Evolutionary conservation across 2,113 vertebrate genomes (phyloP).

Genomic region (Geococcyx californianus): DNA sequence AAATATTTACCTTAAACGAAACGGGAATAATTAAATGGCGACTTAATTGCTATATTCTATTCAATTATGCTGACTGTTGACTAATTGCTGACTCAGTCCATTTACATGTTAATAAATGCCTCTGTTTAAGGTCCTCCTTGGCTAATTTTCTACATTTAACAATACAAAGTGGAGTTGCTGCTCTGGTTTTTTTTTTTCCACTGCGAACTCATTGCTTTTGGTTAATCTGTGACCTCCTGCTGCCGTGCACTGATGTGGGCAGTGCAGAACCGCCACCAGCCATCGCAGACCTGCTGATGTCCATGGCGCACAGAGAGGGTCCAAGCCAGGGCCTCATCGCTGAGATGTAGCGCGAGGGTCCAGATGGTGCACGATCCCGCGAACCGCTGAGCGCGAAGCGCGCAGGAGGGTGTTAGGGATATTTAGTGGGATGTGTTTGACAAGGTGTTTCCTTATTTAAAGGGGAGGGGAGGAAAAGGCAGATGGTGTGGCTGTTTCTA

Average conservation of each 20-base stretch:
- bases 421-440: conserved; percentile 69
- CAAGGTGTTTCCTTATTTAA: conserved; percentile 70
- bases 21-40: conserved; percentile 51
- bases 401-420: conserved; percentile 49
- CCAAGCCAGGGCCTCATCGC: background rate
- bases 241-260: fast-evolving
- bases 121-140: conserved; percentile 1
- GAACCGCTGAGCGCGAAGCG: background rate
- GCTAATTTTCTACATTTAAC: conserved; percentile 32
- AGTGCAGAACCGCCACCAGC: fast-evolving
- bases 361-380: conserved; percentile 62
- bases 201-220: background rate
- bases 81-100: conserved; percentile 69
- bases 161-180: background rate
- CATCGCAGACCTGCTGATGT: background rate
- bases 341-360: background rate
- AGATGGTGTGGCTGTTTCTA: conserved; percentile 63
- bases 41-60: conserved; percentile 43
- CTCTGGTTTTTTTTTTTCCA: background rate
- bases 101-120: conserved; percentile 64
- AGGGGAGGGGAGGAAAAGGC: conserved; percentile 55
- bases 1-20: conserved; percentile 54
- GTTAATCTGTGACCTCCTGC: background rate
- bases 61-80: conserved; percentile 50
- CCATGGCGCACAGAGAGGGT: fast-evolving